Conservation (phyloP, 2,113 vertebrate genomes). For the Saccopteryx bilineata region DNA sequence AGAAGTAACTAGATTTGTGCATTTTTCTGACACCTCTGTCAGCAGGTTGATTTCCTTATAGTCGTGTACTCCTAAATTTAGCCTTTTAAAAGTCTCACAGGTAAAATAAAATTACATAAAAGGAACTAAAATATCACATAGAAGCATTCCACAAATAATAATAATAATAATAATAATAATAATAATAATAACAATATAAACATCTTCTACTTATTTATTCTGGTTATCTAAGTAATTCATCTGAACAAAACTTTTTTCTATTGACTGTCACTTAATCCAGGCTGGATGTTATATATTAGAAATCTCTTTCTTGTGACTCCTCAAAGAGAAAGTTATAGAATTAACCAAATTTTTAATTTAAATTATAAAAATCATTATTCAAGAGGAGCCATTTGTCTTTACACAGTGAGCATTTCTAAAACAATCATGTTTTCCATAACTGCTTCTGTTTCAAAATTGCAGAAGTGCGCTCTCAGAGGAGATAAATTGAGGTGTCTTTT, state of each 20-base stretch:
- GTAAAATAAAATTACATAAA: not conserved
- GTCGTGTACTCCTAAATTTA: not conserved
- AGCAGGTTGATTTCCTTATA: not conserved
- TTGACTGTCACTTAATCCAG: not conserved
- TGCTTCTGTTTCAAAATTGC: not conserved
- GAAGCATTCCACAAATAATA: not conserved
- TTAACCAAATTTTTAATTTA: conserved; percentile 14
- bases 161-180: not conserved
- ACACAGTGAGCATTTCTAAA: not conserved
- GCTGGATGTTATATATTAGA: not conserved
- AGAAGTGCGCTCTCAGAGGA: not conserved
- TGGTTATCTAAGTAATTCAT: not conserved
- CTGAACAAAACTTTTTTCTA: not conserved
- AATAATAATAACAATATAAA: not conserved
- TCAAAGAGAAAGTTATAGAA: not conserved
- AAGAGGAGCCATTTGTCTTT: not conserved
- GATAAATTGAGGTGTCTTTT: conserved; percentile 68
- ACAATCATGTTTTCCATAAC: not conserved
- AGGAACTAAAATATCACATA: not conserved
- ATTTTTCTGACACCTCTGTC: not conserved
- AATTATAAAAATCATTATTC: conserved; percentile 29
- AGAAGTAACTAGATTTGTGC: not conserved
- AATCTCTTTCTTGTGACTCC: not conserved
- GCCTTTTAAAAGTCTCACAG: not conserved
- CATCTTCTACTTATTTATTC: not conserved